Conservation (phyloP, 1,140 invertebrate species). For the Drosophila truncata region DNA sequence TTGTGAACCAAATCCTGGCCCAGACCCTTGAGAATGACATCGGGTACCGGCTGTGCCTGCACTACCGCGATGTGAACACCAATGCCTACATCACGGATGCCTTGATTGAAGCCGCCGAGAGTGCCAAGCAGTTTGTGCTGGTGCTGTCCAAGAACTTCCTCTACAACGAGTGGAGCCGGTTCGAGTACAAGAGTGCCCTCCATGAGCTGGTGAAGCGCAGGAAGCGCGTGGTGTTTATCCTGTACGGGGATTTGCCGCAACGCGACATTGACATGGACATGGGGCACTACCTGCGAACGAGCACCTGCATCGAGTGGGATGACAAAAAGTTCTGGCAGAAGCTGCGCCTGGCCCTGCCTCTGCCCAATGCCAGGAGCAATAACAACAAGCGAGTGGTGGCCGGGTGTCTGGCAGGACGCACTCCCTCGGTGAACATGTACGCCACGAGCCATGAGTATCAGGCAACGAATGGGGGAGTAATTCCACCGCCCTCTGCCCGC, state of each 20-base stretch:
- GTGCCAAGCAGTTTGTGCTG: slow-evolving; percentile 95
- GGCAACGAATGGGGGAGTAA: slow-evolving; percentile 37
- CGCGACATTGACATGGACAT: slow-evolving; percentile 96
- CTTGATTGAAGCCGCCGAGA: slow-evolving; percentile 95
- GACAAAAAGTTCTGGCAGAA: slow-evolving; percentile 98
- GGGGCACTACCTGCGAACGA: slow-evolving; percentile 94
- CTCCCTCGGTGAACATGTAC: slow-evolving; percentile 88
- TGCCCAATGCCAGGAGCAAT: slow-evolving; percentile 87
- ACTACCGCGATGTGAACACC: slow-evolving; percentile 94
- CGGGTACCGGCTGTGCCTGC: slow-evolving; percentile 93
- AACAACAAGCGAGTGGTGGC: slow-evolving; percentile 63
- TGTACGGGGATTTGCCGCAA: slow-evolving; percentile 93
- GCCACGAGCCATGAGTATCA: slow-evolving; percentile 86
- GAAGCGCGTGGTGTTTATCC: slow-evolving; percentile 93
- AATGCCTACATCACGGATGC: slow-evolving; percentile 94
- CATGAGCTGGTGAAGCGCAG: slow-evolving; percentile 94
- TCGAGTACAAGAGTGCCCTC: slow-evolving; percentile 96
- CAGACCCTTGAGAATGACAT: slow-evolving; percentile 92
- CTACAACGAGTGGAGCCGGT: slow-evolving; percentile 96
- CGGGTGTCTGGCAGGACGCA: slow-evolving; percentile 57
- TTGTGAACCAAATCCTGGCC: slow-evolving; percentile 94
- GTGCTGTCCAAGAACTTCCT: slow-evolving; percentile 97
- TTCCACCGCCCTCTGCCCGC: slow-evolving; percentile 32
- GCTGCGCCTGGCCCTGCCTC: slow-evolving; percentile 92
- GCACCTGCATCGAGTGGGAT: slow-evolving; percentile 96